Percentiles rank a stretch among this genome's conserved stretches.
phyloP scores from a whole-genome alignment of 2,797 vertebrate genomes.

The Galago senegalensis region DNA sequence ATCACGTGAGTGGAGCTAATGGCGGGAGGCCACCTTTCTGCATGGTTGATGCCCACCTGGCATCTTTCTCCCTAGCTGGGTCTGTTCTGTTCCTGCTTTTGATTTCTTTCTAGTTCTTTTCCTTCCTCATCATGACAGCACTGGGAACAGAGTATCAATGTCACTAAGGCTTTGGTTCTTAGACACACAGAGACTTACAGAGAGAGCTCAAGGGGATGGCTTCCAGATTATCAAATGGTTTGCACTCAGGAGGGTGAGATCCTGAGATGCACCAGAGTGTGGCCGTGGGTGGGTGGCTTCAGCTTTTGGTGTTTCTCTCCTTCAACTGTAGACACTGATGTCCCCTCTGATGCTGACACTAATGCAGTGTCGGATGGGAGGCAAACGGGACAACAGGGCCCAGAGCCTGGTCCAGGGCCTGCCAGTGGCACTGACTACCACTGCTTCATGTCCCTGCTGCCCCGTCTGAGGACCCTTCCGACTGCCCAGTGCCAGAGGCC shows the following conservation, averaged over 20 bases:
- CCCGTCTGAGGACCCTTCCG: background rate
- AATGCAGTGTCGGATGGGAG: background rate
- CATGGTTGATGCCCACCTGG: background rate
- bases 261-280: background rate
- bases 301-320: background rate
- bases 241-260: too few species aligned
- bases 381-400: background rate
- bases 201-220: background rate
- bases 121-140: accelerated
- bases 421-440: background rate
- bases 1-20: background rate
- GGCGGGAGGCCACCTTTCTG: too few species aligned
- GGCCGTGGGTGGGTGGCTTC: background rate
- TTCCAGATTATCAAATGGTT: background rate
- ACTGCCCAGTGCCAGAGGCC: background rate
- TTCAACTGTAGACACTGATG: background rate
- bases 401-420: background rate
- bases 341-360: background rate
- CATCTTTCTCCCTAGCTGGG: background rate
- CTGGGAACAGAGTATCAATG: background rate
- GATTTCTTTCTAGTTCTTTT: background rate
- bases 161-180: background rate
- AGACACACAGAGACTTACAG: background rate
- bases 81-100: background rate
- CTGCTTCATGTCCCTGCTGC: background rate